Evolutionary conservation across 2,888 invertebrate species (phyloP), one percentile per base, ranked within the genome.

Genomic region (Apeira syringaria): DNA sequence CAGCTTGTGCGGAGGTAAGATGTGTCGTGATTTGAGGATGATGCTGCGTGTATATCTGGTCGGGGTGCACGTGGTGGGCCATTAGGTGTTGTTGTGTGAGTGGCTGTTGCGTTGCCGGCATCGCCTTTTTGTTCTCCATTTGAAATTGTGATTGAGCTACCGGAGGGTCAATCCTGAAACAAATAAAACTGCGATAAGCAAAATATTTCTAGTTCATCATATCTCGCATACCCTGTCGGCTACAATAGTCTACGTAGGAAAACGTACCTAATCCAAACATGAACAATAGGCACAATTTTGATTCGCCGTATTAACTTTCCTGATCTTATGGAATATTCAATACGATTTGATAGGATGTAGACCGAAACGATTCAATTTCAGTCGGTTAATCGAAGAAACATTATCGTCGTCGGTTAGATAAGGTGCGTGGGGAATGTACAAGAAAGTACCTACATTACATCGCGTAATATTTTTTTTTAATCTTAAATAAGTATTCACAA

Each of bases 161-260:
- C 59, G 94, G 93, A 70, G 94, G 93, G 74, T 94, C 94, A 87
- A 94, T 91, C 94, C 94, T 94, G 85, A 32, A 89, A 88, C 75
- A 81, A 84, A 39, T 44, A 53, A 50, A 63, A 55, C 15, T 15
- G 15, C 2, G 15, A 15, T 15, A 4, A 15, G 4, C 4, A 15
- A 2, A 15, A 3, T 15, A 15, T 4, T 15, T 15, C 15, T n/a
- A n/a, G n/a, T n/a, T n/a, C n/a, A n/a, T n/a, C n/a, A n/a, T n/a
- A n/a, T n/a, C n/a, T n/a, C n/a, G n/a, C n/a, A n/a, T n/a, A n/a
- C n/a, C n/a, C n/a, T n/a, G n/a, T n/a, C n/a, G n/a, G n/a, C n/a
- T n/a, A n/a, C n/a, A n/a, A n/a, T n/a, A n/a, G n/a, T n/a, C n/a
- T n/a, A n/a, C n/a, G n/a, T n/a, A n/a, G n/a, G n/a, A n/a, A n/a